Base-by-base conservation (phyloP, 2,113 vertebrate species). In the Ursus arctos region DNA sequence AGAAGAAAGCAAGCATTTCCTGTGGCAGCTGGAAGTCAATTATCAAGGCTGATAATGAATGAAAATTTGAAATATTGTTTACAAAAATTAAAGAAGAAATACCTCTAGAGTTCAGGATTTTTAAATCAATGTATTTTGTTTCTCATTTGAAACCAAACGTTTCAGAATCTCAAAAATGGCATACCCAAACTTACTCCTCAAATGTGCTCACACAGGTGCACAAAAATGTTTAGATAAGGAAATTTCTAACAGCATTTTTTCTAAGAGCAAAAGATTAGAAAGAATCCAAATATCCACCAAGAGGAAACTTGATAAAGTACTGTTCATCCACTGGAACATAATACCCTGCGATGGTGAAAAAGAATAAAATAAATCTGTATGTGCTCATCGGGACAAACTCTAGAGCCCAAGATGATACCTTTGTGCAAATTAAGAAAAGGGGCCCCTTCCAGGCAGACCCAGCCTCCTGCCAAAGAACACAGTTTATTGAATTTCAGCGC, bases 21-120 rank as follows among this genome's bases (percentile, higher is more conserved):
- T 59, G 28, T 65, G 96, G 65, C 88, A 91, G 93, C 91, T 95
- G 97, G 93, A 98, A 95, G 81, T 95, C 91, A 97, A 91, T 96
- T 95, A 95, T 33, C 81, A 86, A 93, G 53, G 63, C 51, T 83
- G 57, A 97, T 61, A 79, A 90, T 63, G 36, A 33, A 92, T 79
- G 57, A 87, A 57, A 95, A 96, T 85, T 95, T 93, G 63, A 91
- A 94, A 74, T 93, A 96, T 26, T 94, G 83, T 91, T 94, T 87
- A 86, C 24, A 86, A 90, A 96, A 97, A 94, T 91, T 91, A 83
- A 95, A 94, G 65, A 96, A 81, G 24, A 97, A 96, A 65, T 72
- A 71, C 31, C 57, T 95, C 79, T 47, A 67, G 87, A 95, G 61
- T 88, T 93, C 31, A 83, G 21, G 63, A 55, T 40, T 98, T 94